phyloP scores from a whole-genome alignment of 2,113 vertebrate genomes.

The Turdus rufiventris region DNA sequence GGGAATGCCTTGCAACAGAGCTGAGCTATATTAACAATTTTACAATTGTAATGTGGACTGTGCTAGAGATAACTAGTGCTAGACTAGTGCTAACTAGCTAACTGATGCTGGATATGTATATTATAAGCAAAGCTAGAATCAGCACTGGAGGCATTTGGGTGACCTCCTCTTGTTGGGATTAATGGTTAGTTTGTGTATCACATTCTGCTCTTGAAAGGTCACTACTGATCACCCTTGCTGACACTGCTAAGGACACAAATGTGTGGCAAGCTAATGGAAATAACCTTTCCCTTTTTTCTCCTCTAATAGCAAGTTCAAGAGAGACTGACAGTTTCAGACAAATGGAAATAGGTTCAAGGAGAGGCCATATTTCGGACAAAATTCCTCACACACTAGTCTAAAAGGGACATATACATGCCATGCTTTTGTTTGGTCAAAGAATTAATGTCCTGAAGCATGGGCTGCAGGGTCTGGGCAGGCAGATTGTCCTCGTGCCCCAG shows the following conservation, averaged over 20 bases:
- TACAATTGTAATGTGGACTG: neutral
- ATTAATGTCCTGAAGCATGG: neutral
- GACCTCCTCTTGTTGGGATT: neutral
- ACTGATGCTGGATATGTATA: neutral
- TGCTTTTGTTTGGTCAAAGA: neutral
- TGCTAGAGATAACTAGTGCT: neutral
- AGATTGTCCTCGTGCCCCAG: neutral
- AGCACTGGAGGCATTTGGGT: neutral
- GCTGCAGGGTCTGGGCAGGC: neutral
- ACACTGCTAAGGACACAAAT: neutral
- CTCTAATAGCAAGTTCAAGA: neutral
- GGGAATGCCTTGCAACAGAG: neutral
- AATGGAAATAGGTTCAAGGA: neutral
- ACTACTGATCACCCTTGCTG: neutral
- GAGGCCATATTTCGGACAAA: neutral
- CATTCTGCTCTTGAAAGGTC: neutral
- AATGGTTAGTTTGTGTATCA: neutral
- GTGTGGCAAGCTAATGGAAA: neutral
- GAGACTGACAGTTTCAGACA: neutral
- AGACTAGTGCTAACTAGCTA: neutral
- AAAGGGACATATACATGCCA: neutral
- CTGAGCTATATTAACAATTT: neutral
- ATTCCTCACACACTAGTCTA: neutral
- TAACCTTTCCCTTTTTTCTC: neutral
- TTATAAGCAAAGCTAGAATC: neutral